These are phyloP conservation scores for Cyaniris semiargus DNA, from an alignment of 2,888 invertebrate species.

Conservation along the genomic window DNA sequence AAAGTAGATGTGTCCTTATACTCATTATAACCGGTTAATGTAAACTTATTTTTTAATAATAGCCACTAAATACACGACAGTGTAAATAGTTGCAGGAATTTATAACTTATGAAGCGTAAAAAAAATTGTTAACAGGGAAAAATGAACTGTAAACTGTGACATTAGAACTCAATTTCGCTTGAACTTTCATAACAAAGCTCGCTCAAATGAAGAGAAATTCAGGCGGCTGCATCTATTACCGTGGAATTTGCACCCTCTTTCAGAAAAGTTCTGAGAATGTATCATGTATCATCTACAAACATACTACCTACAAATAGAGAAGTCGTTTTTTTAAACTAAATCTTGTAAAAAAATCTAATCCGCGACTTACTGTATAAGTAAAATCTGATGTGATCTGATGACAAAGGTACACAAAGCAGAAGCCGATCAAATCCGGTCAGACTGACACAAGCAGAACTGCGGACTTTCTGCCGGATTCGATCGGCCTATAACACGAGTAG, in stretches of 20 bases:
- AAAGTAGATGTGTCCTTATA: too few species aligned
- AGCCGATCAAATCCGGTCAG: too few species aligned
- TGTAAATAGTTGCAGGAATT: background rate
- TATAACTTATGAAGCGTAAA: background rate
- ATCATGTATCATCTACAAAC: background rate
- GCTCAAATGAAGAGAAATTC: background rate
- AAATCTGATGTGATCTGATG: too few species aligned
- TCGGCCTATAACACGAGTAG: too few species aligned
- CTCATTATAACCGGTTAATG: background rate
- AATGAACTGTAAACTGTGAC: background rate
- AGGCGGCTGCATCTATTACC: background rate
- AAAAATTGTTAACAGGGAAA: background rate
- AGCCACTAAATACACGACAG: background rate
- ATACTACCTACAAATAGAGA: too few species aligned
- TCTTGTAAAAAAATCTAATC: too few species aligned
- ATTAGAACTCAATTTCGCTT: background rate
- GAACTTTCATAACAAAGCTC: background rate
- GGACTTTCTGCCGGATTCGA: too few species aligned
- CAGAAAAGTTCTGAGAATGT: background rate
- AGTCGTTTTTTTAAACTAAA: too few species aligned
- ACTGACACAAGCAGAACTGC: too few species aligned
- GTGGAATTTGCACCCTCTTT: slow-evolving; percentile 2
- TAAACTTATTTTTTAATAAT: background rate
- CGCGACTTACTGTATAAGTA: too few species aligned
- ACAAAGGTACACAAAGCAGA: too few species aligned